Conservation (phyloP, 2,113 vertebrate species). For the Bufo gargarizans region DNA sequence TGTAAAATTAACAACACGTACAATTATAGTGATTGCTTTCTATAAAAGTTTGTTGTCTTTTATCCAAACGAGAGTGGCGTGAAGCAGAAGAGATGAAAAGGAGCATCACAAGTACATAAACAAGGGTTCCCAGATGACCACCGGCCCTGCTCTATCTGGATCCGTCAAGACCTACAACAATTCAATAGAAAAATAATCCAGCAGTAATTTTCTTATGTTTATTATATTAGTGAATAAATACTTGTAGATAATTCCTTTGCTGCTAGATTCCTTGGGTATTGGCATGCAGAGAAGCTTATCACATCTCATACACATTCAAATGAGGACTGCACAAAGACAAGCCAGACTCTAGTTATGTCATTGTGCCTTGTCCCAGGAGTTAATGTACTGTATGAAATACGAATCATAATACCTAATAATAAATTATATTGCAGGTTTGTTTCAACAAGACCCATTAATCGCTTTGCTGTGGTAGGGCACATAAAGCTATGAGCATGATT, state of each 20-base stretch:
- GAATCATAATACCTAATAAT: conserved; percentile 17
- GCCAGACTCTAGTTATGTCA: conserved; percentile 4
- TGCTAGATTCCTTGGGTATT: not conserved
- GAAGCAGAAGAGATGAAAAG: not conserved
- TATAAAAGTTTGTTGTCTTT: not conserved
- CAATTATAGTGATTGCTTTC: not conserved
- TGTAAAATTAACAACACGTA: not conserved
- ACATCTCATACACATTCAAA: conserved; percentile 5
- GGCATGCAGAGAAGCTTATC: not conserved
- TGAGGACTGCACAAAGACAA: not conserved
- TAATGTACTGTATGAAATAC: not conserved
- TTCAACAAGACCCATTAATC: conserved; percentile 13
- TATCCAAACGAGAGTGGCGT: not conserved
- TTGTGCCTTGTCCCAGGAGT: conserved; percentile 12
- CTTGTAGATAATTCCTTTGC: not conserved
- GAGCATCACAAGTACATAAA: not conserved
- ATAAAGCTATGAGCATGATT: not conserved
- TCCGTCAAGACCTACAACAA: not conserved
- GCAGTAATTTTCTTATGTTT: not conserved
- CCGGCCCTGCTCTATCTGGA: not conserved
- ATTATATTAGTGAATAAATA: conserved; percentile 10
- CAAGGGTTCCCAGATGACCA: not conserved
- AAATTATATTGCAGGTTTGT: conserved; percentile 4
- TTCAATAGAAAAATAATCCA: not conserved
- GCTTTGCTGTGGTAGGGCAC: not conserved